Conservation (phyloP, 2,113 vertebrate genomes). For the Lucifuga dentata region DNA sequence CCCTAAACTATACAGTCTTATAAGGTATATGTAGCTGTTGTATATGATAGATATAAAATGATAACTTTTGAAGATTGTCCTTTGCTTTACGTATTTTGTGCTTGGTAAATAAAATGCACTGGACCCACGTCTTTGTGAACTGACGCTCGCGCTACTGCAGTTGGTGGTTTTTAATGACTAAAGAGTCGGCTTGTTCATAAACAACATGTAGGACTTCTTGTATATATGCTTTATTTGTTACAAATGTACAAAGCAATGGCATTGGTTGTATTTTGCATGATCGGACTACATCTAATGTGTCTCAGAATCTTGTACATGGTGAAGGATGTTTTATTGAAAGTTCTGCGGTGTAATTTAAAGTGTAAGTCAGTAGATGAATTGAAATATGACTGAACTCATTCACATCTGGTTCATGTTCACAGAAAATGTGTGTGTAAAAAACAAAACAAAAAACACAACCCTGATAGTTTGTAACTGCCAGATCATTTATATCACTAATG, state of each 20-base stretch:
- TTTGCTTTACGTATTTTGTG: conserved; percentile 4
- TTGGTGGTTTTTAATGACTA: conserved; percentile 22
- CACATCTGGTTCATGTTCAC: conserved; percentile 28
- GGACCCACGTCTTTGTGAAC: conserved; percentile 26
- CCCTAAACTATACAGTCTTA: conserved; percentile 18
- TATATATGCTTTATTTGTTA: conserved; percentile 47
- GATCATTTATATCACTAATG: conserved; percentile 37
- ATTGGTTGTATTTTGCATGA: conserved; percentile 72
- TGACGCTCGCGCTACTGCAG: background rate
- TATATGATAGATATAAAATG: conserved; percentile 14
- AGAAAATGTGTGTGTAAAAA: conserved; percentile 41
- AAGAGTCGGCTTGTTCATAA: conserved; percentile 11
- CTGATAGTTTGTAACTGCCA: conserved; percentile 21
- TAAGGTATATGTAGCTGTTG: conserved; percentile 44
- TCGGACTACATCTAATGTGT: conserved; percentile 46
- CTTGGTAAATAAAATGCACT: conserved; percentile 32
- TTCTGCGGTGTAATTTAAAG: conserved; percentile 44
- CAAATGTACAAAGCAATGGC: conserved; percentile 48
- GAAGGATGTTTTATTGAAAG: conserved; percentile 45
- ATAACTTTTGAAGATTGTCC: conserved; percentile 20
- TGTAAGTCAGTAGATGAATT: conserved; percentile 39
- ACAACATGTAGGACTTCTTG: conserved; percentile 33
- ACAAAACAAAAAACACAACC: no score
- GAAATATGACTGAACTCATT: conserved; percentile 37
- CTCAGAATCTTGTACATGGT: conserved; percentile 45